These are phyloP conservation scores for Habroteleia sp. DNA, from an alignment of 2,888 invertebrate genomes.

Conservation along the genomic window DNA sequence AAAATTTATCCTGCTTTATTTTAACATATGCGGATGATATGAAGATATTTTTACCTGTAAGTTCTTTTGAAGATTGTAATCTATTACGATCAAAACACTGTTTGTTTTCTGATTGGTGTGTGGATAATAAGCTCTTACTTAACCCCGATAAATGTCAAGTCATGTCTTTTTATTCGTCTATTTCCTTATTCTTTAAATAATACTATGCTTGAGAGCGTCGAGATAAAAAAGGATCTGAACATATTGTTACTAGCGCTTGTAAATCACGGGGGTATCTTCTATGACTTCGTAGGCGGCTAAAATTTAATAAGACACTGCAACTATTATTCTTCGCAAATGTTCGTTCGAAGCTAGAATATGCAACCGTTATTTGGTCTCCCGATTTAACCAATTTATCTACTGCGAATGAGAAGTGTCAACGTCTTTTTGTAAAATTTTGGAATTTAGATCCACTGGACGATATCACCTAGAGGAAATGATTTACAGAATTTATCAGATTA, in stretches of 20 bases:
- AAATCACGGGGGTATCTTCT: conserved; percentile 1
- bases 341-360: neutral
- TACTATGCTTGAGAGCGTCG: neutral
- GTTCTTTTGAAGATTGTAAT: no score
- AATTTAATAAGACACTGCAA: neutral
- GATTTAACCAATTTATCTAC: neutral
- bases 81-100: no score
- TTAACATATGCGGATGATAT: no score
- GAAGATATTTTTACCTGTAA: no score
- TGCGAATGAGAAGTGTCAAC: neutral
- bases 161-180: no score
- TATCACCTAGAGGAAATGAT: conserved; percentile 1
- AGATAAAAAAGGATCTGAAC: neutral
- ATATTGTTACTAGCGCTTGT: neutral
- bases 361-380: neutral
- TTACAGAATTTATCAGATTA: neutral
- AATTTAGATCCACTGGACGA: neutral
- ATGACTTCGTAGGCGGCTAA: no score
- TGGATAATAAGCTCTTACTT: no score
- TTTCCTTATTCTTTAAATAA: neutral
- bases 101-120: no score
- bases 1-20: no score
- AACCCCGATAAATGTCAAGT: no score
- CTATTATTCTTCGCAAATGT: neutral
- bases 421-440: conserved; percentile 2